A percentile compares a stretch with the other conserved stretches of the same genome.
These are phyloP conservation scores for Siderastrea siderea DNA, from an alignment of 92 coral and sea anemone genomes.

Conservation along the genomic window DNA sequence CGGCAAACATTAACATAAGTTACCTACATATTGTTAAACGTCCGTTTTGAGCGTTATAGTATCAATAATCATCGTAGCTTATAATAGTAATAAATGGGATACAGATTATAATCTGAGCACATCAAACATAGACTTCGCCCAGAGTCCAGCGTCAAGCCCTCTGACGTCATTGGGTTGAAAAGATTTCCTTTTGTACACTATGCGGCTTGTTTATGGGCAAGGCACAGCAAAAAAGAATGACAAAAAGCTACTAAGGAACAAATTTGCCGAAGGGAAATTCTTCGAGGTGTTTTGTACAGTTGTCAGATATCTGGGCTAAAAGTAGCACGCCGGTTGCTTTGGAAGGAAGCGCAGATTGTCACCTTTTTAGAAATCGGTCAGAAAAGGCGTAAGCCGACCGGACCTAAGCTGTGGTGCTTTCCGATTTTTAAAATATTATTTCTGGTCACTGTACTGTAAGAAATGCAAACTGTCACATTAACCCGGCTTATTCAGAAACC, in stretches of 20 bases:
- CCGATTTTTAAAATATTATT: conserved; percentile 24
- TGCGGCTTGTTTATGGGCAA: conserved; percentile 7
- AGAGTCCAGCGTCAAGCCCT: conserved; percentile 4
- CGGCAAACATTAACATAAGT: neutral
- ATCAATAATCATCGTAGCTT: neutral
- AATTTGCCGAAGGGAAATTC: conserved; percentile 55
- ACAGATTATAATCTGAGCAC: conserved; percentile 10
- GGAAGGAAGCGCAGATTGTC: conserved; percentile 51
- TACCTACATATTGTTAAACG: neutral
- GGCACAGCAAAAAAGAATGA: neutral
- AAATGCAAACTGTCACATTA: conserved; percentile 39
- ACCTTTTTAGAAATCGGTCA: conserved; percentile 41
- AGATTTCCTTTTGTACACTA: conserved; percentile 28
- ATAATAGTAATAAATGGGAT: conserved; percentile 18
- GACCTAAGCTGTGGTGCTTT: conserved; percentile 2
- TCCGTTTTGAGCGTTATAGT: neutral
- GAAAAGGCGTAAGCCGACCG: conserved; percentile 26
- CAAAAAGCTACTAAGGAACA: conserved; percentile 20
- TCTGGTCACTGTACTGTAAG: conserved; percentile 28
- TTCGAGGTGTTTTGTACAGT: conserved; percentile 41
- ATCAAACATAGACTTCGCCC: conserved; percentile 4
- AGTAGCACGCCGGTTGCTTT: conserved; percentile 9
- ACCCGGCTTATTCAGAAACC: conserved; percentile 18
- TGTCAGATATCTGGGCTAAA: conserved; percentile 35
- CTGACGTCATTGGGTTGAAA: conserved; percentile 31